Base-by-base conservation (phyloP, 1,140 invertebrate genomes). In the Mercenaria mercenaria region DNA sequence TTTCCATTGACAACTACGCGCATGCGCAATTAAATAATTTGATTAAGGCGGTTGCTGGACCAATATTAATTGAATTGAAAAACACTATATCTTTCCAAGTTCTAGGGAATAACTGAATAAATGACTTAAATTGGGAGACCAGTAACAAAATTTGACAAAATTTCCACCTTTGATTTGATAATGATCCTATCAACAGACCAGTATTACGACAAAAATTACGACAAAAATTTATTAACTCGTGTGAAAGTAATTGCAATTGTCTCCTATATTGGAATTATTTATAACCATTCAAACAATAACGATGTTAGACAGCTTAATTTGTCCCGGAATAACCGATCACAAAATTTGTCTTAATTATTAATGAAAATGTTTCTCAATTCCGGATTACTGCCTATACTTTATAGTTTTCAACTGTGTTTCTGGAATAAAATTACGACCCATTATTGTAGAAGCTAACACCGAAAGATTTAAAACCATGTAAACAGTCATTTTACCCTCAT, bases 241-340 rank as follows among this genome's bases (percentile, higher is more conserved):
- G 88, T 90, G 91, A 93, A 92, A 94, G 92, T 94, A 94, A 94
- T 94, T 94, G 93, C 91, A 91, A 92, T 93, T 92, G 91, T 94
- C 93, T 92, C 90, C 91, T 92, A 92, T 92, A 80, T 90, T 84
- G 82, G 89, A 89, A 90, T 93, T 93, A 94, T 94, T 93, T 93
- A 93, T 91, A 91, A 88, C 87, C 90, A 81, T 91, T 79, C 88
- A 85, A 88, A 87, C 43, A 43, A 37, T 94, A 93, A 92, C 89
- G 37, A 89, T 84, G 90, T 93, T 93, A 92, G 81, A 90, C 84
- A 90, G 87, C 89, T 91, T 92, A 92, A 93, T 94, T 93, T 91
- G 91, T 92, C 88, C 90, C 76, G 89, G 81, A 92, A 94, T 93
- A 91, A 88, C 89, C 91, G 81, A 92, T 92, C 88, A 87, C 85